phyloP scores from a whole-genome alignment of 2,888 invertebrate species.

The Netelia virgata region DNA sequence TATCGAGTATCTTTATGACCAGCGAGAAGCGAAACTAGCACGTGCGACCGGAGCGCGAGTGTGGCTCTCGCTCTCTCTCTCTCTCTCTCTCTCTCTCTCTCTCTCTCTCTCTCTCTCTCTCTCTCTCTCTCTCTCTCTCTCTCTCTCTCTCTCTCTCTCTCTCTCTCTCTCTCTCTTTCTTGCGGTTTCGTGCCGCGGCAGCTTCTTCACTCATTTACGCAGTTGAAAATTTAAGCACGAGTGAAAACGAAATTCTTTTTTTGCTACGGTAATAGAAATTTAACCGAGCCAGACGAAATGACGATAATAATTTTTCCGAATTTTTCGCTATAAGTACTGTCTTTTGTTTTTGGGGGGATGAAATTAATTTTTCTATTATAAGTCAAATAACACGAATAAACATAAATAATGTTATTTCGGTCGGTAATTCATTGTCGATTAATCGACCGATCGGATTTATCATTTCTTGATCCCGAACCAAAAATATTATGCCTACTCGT shows the following conservation, averaged over 20 bases:
- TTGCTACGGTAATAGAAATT: no score
- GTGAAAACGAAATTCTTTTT: not conserved
- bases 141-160: no score
- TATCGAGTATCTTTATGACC: conserved; percentile 71
- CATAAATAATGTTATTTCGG: no score
- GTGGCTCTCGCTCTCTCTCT: not conserved
- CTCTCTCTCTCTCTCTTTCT: no score
- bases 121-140: no score
- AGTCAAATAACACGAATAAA: no score
- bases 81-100: conserved; percentile 14
- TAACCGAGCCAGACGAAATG: no score
- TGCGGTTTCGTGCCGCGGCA: conserved; percentile 26
- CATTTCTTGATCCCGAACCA: not conserved
- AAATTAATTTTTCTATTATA: no score
- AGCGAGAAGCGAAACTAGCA: conserved; percentile 52
- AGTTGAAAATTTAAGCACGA: not conserved
- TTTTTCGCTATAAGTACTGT: no score
- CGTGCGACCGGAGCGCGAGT: conserved; percentile 29
- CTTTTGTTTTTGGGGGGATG: no score
- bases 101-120: no score
- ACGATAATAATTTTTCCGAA: no score
- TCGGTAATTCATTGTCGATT: not conserved
- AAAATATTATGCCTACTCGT: not conserved
- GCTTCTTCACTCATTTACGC: conserved; percentile 34
- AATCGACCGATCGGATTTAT: not conserved